Evolutionary conservation across 2,888 invertebrate species (phyloP).

Genomic region (Drosophila anomelani): DNA sequence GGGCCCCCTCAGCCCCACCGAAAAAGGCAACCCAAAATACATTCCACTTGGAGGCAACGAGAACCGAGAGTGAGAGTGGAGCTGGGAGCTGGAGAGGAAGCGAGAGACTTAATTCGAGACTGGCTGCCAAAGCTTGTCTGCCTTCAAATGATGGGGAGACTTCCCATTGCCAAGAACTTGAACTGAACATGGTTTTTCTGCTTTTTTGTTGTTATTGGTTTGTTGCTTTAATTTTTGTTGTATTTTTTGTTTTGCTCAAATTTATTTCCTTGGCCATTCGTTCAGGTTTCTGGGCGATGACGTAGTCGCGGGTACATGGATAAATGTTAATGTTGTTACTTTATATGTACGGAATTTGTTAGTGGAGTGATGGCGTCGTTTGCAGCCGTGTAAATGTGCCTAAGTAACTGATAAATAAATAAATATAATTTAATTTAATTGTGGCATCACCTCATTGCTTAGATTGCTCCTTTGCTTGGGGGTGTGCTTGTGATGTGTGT

Average conservation of each 20-base stretch:
- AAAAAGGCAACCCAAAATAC: slow-evolving; percentile 34
- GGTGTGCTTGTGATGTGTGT: slow-evolving; percentile 10
- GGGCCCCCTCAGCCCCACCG: background rate
- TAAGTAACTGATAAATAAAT: slow-evolving; percentile 42
- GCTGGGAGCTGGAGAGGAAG: background rate
- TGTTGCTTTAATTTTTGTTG: slow-evolving; percentile 9
- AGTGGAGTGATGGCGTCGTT: background rate
- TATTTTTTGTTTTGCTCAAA: slow-evolving; percentile 15
- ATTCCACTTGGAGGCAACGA: slow-evolving; percentile 2
- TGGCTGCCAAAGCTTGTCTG: slow-evolving; percentile 65
- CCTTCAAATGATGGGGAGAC: slow-evolving; percentile 56
- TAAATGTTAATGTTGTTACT: slow-evolving; percentile 19
- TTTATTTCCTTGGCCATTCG: slow-evolving; percentile 19
- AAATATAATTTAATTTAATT: slow-evolving; percentile 40
- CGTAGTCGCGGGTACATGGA: slow-evolving; percentile 56
- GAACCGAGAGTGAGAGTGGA: slow-evolving; percentile 11
- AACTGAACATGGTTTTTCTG: slow-evolving; percentile 56
- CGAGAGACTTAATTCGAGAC: slow-evolving; percentile 25
- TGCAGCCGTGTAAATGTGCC: slow-evolving; percentile 14
- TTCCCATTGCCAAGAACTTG: slow-evolving; percentile 76
- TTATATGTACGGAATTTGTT: slow-evolving; percentile 14
- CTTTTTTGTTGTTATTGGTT: slow-evolving; percentile 17
- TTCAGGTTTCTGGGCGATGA: slow-evolving; percentile 62
- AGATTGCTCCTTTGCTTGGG: slow-evolving; percentile 21
- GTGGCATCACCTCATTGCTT: slow-evolving; percentile 64